Evolutionary conservation across 1,140 invertebrate genomes (phyloP).

Genomic region (Parapsyche elsis): DNA sequence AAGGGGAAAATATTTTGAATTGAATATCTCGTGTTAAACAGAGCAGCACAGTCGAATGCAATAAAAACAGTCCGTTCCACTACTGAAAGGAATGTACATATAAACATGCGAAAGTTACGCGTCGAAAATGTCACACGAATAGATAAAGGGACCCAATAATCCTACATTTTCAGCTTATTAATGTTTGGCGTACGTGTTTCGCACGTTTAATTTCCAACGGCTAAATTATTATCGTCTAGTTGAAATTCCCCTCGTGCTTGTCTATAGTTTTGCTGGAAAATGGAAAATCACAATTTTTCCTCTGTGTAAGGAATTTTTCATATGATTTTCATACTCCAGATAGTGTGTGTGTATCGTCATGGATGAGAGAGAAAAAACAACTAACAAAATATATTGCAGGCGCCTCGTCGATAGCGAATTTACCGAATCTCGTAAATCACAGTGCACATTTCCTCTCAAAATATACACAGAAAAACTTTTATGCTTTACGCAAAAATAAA

Average conservation of each 20-base stretch:
- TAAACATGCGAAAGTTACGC: too few relatives aligned
- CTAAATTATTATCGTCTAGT: too few relatives aligned
- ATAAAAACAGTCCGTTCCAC: background rate
- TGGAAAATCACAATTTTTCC: too few relatives aligned
- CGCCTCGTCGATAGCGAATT: background rate
- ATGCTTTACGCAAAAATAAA: too few relatives aligned
- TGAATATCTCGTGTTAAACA: background rate
- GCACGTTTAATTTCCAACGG: too few relatives aligned
- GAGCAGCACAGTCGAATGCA: background rate
- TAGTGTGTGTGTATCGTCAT: too few relatives aligned
- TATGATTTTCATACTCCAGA: too few relatives aligned
- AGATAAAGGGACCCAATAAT: background rate
- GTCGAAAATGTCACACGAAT: background rate
- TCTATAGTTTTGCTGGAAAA: too few relatives aligned
- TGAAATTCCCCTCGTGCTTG: too few relatives aligned
- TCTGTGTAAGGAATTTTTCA: too few relatives aligned
- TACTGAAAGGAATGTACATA: too few relatives aligned
- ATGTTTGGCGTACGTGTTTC: background rate
- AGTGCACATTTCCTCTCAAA: background rate
- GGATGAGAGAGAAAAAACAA: slow-evolving; percentile 1
- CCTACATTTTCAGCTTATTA: slow-evolving; percentile 2
- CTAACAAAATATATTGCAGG: background rate
- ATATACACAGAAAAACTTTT: too few relatives aligned
- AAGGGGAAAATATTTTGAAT: background rate
- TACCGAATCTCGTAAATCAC: background rate